These are phyloP conservation scores for Agrilus biguttatus DNA, from an alignment of 2,888 invertebrate genomes.

Conservation along the genomic window DNA sequence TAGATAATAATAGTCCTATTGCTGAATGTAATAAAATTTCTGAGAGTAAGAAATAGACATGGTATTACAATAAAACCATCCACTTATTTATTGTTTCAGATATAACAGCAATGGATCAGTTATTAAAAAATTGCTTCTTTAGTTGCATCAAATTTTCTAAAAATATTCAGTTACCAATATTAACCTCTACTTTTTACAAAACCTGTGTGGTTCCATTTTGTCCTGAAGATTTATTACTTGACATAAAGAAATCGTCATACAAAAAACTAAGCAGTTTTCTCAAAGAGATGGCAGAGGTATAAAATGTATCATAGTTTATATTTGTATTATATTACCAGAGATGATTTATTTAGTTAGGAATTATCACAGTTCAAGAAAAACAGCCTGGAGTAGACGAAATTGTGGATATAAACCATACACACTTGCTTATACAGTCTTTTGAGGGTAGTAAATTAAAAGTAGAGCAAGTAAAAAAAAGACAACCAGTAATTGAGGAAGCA, in stretches of 20 bases:
- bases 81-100: constrained; percentile 8
- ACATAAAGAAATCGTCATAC: constrained; percentile 77
- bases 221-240: constrained; percentile 52
- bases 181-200: constrained; percentile 72
- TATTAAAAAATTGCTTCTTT: constrained; percentile 63
- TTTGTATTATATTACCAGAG: background rate
- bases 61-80: constrained; percentile 1
- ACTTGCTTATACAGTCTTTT: constrained; percentile 33
- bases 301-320: constrained; percentile 8
- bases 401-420: constrained; percentile 44
- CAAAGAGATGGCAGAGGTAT: constrained; percentile 55
- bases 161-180: constrained; percentile 55
- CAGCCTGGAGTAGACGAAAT: constrained; percentile 75
- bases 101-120: constrained; percentile 50
- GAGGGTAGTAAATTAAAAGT: constrained; percentile 17
- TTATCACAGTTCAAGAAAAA: constrained; percentile 46
- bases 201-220: constrained; percentile 48
- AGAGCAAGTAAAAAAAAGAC: constrained; percentile 15
- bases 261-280: constrained; percentile 83
- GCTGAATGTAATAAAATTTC: constrained; percentile 11
- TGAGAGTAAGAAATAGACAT: too few relatives aligned
- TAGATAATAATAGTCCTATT: background rate
- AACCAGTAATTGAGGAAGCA: constrained; percentile 46
- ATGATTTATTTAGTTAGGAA: constrained; percentile 33
- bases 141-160: constrained; percentile 65